Evolutionary conservation across 1,140 invertebrate genomes (phyloP), one percentile per base, ranked within the genome.

Genomic region (Brachystomella parvula): DNA sequence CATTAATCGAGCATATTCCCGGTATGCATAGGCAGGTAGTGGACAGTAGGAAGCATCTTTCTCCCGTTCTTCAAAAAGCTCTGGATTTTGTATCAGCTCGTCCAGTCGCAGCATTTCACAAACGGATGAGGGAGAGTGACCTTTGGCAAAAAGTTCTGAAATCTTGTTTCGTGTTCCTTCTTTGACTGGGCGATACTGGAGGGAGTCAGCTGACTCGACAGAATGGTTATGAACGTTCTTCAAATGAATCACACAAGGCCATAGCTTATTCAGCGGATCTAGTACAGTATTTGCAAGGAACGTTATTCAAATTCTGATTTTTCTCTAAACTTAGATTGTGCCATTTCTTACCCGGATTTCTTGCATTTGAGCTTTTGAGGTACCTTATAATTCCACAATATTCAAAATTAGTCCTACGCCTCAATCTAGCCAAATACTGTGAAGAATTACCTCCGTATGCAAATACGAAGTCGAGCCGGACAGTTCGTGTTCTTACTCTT

Each of bases 121-220:
- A 6, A 24, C 24, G 21, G 49, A 53, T 15, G 12, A 19, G 9
- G 49, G 49, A 19, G 49, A 53, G 49, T 53, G 49, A 15, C 49
- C 49, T 6, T 19, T 15, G 9, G 12, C 9, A 24, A 53, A 53
- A 6, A 53, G 49, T 15, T 53, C 49, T 17, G 12, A 6, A 3
- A 53, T 24, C 49, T 53, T 53, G 12, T 26, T 15, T 6, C 49
- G 49, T 3, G 49, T 53, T 6, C 6, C 9, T 24, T 53, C 49
- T 12, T 53, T 53, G 6, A 53, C 49, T 6, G 49, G 49, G 12
- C 49, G 9, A 53, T 53, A 53, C 49, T 53, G 49, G 15, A 53
- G 49, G 24, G 49, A 53, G 49, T 53, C 49, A 53, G 49, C 49
- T 15, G 49, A 53, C 49, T 53, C 49, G 24, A 53, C 49, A 6